A percentile compares a stretch with the other conserved stretches of the same genome.
Evolutionary conservation across 2,113 vertebrate species (phyloP).

Genomic region (Castor canadensis): DNA sequence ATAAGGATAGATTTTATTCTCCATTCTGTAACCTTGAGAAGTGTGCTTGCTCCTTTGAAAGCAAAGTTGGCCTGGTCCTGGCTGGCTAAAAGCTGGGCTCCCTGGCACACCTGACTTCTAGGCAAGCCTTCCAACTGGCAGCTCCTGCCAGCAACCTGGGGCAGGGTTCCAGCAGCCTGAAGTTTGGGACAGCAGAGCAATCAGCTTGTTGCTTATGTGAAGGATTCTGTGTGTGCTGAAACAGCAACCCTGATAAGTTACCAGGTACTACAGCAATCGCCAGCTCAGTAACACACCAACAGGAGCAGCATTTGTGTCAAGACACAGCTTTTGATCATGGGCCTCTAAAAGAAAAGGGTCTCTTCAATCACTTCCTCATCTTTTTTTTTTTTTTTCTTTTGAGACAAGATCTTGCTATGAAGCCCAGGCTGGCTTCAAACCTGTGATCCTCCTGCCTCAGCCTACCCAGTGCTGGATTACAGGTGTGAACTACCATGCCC

Average conservation of each 20-base stretch:
- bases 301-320: not conserved
- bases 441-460: not conserved
- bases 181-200: not conserved
- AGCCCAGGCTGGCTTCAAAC: not conserved
- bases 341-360: not conserved
- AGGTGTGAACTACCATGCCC: not conserved
- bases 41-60: not conserved
- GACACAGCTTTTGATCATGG: not conserved
- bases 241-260: not conserved
- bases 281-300: not conserved
- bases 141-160: not conserved
- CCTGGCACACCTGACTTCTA: not conserved
- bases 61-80: not conserved
- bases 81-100: not conserved
- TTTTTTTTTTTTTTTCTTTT: not conserved
- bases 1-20: not conserved
- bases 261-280: not conserved
- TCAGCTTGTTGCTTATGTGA: not conserved
- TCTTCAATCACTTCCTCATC: not conserved
- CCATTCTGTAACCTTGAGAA: not conserved
- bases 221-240: not conserved
- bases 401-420: not conserved
- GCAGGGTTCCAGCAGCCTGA: not conserved
- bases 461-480: not conserved
- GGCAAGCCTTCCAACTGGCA: not conserved